Percentiles rank a stretch among this genome's conserved stretches.
phyloP scores from a whole-genome alignment of 2,113 vertebrate genomes.

The Pteropus alecto region DNA sequence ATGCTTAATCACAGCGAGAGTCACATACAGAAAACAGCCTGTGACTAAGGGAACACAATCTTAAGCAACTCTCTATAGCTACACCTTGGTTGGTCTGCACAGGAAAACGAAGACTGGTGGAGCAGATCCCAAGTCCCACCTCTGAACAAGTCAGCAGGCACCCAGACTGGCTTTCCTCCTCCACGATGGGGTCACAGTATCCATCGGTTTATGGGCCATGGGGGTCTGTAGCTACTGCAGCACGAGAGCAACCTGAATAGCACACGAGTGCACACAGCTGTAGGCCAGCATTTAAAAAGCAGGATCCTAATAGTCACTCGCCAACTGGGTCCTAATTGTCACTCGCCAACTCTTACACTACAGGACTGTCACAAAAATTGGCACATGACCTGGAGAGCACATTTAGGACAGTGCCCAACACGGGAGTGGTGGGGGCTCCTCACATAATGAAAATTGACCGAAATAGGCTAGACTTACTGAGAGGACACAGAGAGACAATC shows the following conservation, averaged over 20 bases:
- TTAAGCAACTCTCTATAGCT: not conserved
- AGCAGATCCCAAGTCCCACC: not conserved
- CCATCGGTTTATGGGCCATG: too few relatives aligned
- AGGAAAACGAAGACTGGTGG: fast-evolving
- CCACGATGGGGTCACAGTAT: fast-evolving
- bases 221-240: not conserved
- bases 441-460: fast-evolving
- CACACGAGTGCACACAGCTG: fast-evolving
- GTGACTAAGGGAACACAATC: not conserved
- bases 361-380: fast-evolving
- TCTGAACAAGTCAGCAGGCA: not conserved
- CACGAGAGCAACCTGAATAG: too few relatives aligned
- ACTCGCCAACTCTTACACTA: fast-evolving
- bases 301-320: too few relatives aligned
- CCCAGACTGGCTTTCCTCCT: not conserved
- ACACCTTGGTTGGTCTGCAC: fast-evolving
- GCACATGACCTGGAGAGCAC: fast-evolving
- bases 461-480: fast-evolving
- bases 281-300: not conserved
- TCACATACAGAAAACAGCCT: not conserved
- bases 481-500: fast-evolving
- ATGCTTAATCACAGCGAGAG: fast-evolving
- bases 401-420: not conserved
- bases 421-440: fast-evolving
- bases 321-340: too few relatives aligned